Percentiles rank a stretch among this genome's conserved stretches.
These are phyloP conservation scores for Agriopis marginaria DNA, from an alignment of 2,888 invertebrate genomes.

Conservation along the genomic window DNA sequence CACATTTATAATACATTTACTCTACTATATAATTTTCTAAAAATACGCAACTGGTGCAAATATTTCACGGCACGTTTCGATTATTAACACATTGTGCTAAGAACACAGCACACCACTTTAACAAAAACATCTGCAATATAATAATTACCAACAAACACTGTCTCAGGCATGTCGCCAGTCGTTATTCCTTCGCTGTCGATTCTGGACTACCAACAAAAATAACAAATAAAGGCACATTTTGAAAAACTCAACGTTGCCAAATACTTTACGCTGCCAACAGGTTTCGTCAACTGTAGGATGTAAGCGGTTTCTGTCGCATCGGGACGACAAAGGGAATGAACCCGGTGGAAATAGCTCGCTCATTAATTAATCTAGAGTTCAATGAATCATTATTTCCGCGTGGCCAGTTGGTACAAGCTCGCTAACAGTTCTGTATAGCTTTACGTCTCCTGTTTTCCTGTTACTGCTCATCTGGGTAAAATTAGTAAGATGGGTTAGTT, in stretches of 20 bases:
- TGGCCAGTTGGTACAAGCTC: slow-evolving; percentile 12
- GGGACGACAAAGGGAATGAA: slow-evolving; percentile 56
- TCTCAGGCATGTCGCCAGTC: slow-evolving; percentile 73
- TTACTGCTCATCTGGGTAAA: slow-evolving; percentile 43
- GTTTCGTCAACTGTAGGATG: slow-evolving; percentile 58
- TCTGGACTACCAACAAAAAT: slow-evolving; percentile 67
- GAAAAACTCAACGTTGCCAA: slow-evolving; percentile 70
- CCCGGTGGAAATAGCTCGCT: slow-evolving; percentile 60
- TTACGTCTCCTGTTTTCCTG: slow-evolving; percentile 44
- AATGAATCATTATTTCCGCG: slow-evolving; percentile 59
- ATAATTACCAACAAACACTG: slow-evolving; percentile 72
- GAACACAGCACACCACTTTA: slow-evolving; percentile 24
- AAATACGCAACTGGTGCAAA: not conserved
- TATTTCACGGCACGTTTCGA: not conserved
- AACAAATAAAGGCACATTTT: slow-evolving; percentile 67
- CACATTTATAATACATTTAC: not conserved
- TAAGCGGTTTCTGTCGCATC: slow-evolving; percentile 52
- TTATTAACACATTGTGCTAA: not conserved
- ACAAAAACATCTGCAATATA: slow-evolving; percentile 27
- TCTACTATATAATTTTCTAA: not conserved
- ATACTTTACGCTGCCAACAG: slow-evolving; percentile 71
- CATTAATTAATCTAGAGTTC: slow-evolving; percentile 59
- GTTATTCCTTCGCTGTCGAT: slow-evolving; percentile 68
- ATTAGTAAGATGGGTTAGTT: slow-evolving; percentile 29
- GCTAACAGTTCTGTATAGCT: slow-evolving; percentile 43